phyloP scores from a whole-genome alignment of 2,113 vertebrate genomes.

The Cottus gobio region DNA sequence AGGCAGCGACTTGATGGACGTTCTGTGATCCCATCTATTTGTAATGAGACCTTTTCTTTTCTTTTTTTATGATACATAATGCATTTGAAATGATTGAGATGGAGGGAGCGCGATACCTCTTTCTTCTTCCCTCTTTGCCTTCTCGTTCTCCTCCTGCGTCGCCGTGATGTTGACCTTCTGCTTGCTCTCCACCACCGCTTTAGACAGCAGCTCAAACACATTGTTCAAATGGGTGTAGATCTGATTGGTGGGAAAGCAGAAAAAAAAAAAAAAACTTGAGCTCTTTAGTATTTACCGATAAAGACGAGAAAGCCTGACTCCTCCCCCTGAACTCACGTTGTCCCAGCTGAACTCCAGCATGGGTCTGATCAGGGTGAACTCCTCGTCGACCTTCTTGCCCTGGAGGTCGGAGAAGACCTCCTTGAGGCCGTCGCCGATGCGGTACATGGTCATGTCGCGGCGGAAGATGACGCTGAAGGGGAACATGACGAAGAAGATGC shows the following conservation, averaged over 20 bases:
- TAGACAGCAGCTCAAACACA: slow-evolving; percentile 82
- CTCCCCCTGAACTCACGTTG: slow-evolving; percentile 70
- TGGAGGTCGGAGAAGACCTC: slow-evolving; percentile 84
- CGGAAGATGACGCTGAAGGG: slow-evolving; percentile 84
- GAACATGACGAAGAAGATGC: slow-evolving; percentile 85
- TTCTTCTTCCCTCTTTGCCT: slow-evolving; percentile 69
- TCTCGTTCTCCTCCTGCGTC: slow-evolving; percentile 69
- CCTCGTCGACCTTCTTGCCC: slow-evolving; percentile 84
- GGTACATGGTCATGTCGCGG: slow-evolving; percentile 84
- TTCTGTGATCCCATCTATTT: slow-evolving; percentile 29
- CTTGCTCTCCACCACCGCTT: slow-evolving; percentile 82
- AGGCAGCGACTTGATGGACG: slow-evolving; percentile 10
- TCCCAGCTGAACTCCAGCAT: slow-evolving; percentile 87
- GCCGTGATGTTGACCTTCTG: slow-evolving; percentile 78
- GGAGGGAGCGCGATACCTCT: slow-evolving; percentile 49
- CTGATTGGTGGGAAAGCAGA: slow-evolving; percentile 33
- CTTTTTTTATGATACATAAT: slow-evolving; percentile 11
- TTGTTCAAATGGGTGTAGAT: slow-evolving; percentile 83
- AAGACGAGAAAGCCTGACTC: background rate
- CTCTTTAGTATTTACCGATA: background rate
- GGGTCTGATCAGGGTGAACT: slow-evolving; percentile 82
- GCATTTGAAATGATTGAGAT: background rate
- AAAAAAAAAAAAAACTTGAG: too few species aligned
- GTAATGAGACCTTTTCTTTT: slow-evolving; percentile 15
- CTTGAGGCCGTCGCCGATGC: slow-evolving; percentile 81